phyloP scores from a whole-genome alignment of 1,140 invertebrate species.

The Halesus radiatus region DNA sequence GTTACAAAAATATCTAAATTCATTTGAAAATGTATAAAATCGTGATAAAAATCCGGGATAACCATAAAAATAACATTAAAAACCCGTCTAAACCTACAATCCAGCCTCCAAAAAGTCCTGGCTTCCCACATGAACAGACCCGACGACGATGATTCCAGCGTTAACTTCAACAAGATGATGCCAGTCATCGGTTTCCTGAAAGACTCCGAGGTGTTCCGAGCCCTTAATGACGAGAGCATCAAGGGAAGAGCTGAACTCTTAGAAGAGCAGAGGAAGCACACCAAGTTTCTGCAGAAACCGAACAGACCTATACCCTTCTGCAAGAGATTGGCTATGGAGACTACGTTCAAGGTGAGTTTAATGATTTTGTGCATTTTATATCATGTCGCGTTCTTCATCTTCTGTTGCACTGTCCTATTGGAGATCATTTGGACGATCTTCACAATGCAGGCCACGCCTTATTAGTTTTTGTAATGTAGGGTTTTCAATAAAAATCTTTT shows the following conservation, averaged over 20 bases:
- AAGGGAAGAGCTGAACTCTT: constrained; percentile 68
- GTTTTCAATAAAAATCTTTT: too few relatives aligned
- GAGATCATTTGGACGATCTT: too few relatives aligned
- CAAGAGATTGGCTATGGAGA: constrained; percentile 22
- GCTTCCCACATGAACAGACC: constrained; percentile 62
- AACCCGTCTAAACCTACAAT: neutral
- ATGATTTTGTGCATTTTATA: too few relatives aligned
- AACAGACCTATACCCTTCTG: constrained; percentile 72
- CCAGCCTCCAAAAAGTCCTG: constrained; percentile 61
- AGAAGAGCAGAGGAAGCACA: constrained; percentile 71
- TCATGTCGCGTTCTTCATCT: too few relatives aligned
- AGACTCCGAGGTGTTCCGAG: constrained; percentile 79
- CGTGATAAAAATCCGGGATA: too few relatives aligned
- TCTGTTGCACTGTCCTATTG: too few relatives aligned
- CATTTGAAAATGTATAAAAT: too few relatives aligned
- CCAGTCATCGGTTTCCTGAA: constrained; percentile 75
- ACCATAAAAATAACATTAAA: too few relatives aligned
- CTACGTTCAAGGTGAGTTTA: neutral
- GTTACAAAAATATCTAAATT: too few relatives aligned
- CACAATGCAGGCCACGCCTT: too few relatives aligned
- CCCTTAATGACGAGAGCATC: constrained; percentile 71
- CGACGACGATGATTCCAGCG: constrained; percentile 66
- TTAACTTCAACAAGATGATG: constrained; percentile 74
- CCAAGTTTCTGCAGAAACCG: constrained; percentile 81
- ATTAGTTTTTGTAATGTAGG: too few relatives aligned